Evolutionary conservation across 2,113 vertebrate species (phyloP).

Genomic region (Morone saxatilis): DNA sequence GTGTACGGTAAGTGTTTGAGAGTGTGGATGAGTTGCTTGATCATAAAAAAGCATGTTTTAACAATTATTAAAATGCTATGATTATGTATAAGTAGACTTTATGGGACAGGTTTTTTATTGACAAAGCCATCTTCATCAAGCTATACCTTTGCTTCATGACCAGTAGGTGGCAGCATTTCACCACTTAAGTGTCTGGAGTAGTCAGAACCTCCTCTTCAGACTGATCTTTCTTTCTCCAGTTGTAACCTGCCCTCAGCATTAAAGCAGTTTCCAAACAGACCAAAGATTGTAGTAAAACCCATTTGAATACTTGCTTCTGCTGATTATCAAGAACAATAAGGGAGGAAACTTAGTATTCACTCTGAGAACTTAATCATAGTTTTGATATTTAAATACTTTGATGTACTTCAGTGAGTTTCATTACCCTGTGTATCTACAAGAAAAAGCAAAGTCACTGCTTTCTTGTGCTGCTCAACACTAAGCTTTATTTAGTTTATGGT

Average conservation of each 20-base stretch:
- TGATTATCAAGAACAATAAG: not conserved
- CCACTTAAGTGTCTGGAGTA: not conserved
- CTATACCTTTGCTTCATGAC: not conserved
- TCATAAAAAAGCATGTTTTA: not conserved
- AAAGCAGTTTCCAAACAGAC: not conserved
- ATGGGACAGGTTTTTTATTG: no score
- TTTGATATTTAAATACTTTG: not conserved
- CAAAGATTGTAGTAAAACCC: not conserved
- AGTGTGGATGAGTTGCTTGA: not conserved
- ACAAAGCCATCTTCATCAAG: not conserved
- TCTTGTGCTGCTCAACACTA: not conserved
- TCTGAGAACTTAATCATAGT: not conserved
- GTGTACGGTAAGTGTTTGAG: no score
- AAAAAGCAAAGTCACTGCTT: accelerated
- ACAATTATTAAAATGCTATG: not conserved
- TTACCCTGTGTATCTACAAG: not conserved
- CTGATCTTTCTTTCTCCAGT: not conserved
- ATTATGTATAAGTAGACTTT: not conserved
- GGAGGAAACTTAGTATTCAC: not conserved
- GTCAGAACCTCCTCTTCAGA: not conserved
- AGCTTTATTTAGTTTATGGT: not conserved
- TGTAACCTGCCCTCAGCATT: not conserved
- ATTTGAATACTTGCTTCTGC: no score
- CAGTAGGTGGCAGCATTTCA: constrained; percentile 73
- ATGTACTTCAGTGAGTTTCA: not conserved